Base-by-base conservation (phyloP, 1,140 invertebrate genomes). In the Acyrthosiphon pisum region DNA sequence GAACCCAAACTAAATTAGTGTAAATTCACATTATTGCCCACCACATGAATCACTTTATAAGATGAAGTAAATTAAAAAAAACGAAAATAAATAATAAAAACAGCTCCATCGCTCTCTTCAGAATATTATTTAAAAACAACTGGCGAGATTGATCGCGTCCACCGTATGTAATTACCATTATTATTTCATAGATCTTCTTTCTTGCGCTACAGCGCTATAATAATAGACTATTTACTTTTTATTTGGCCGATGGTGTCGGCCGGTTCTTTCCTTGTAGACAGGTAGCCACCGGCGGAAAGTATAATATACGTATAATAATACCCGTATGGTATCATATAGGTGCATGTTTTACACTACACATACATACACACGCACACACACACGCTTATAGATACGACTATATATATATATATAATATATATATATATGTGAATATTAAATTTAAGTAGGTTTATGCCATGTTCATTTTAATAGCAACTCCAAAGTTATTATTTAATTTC, bases 401-500 rank as follows among this genome's bases (percentile, higher is more conserved):
- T 18, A 81, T 35, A 76, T 81, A 30, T 86, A 46, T 53, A 53
- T 23, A 53, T n/a, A n/a, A n/a, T 76, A 18, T 18, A 81, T 35
- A 76, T 81, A 30, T 86, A 46, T 53, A 53, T 23, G 23, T 22
- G 46, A 7, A 53, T 53, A 18, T 84, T 84, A 23, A 41, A 48
- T 35, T 35, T 30, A 50, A 35, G 87, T 50, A 48, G 44, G 46
- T 44, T 87, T 88, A 88, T n/a, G n/a, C n/a, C n/a, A 86, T 46
- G 41, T 48, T 22, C 86, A 20, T 87, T 87, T 50, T 48, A 48
- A 48, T 46, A 87, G 44, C 18, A 48, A 86, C 86, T n/a, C 20
- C 48, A 30, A 56, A 89, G 88, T 56, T 89, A 89, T 89, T 89
- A 56, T 89, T 89, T 89, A 89, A 89, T 56, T 76, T 76, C 46